These are phyloP conservation scores for Habrosyne pyritoides DNA, from an alignment of 2,888 invertebrate genomes.

Conservation along the genomic window DNA sequence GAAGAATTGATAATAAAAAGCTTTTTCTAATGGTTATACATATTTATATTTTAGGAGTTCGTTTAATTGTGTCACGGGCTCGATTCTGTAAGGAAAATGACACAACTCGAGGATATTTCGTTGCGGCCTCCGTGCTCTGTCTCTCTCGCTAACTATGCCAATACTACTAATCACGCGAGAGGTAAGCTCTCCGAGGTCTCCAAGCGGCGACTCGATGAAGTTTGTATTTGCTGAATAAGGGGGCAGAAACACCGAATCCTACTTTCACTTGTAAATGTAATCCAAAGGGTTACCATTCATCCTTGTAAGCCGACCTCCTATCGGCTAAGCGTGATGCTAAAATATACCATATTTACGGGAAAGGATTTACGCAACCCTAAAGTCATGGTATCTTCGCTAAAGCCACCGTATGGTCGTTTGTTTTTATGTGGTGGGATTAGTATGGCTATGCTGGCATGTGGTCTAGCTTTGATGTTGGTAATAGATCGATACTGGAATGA, in stretches of 20 bases:
- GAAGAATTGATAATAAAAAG: too few species aligned
- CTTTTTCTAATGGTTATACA: too few species aligned
- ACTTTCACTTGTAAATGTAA: constrained; percentile 36
- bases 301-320: constrained; percentile 40
- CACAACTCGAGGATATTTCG: too few species aligned
- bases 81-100: too few species aligned
- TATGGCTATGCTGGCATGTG: constrained; percentile 9
- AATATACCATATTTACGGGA: constrained; percentile 55
- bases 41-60: too few species aligned
- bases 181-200: too few species aligned
- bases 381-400: constrained; percentile 42
- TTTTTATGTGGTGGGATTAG: constrained; percentile 63
- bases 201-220: too few species aligned
- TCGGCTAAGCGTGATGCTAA: constrained; percentile 50
- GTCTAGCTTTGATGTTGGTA: background rate
- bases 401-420: constrained; percentile 45
- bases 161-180: too few species aligned
- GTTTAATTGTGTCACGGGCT: too few species aligned
- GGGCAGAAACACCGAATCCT: constrained; percentile 18
- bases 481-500: background rate
- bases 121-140: too few species aligned
- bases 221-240: too few species aligned
- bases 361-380: constrained; percentile 47
- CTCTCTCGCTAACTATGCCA: too few species aligned
- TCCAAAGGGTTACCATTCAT: constrained; percentile 56